Evolutionary conservation across 2,797 vertebrate species (phyloP).

Genomic region (Leptodactylus fallax): DNA sequence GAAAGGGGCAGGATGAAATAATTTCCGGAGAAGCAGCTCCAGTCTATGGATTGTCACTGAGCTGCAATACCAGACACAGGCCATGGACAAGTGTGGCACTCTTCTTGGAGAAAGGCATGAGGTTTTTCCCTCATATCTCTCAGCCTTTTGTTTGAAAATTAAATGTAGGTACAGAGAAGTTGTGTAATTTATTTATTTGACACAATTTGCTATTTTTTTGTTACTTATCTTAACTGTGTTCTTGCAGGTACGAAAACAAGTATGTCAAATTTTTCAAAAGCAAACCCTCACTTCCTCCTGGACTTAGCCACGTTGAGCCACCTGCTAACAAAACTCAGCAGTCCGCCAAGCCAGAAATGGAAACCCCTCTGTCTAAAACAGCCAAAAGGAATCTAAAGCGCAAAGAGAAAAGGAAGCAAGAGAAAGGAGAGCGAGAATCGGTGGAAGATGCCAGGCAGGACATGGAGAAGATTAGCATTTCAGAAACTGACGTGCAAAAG

Average conservation of each 20-base stretch:
- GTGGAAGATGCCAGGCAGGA: constrained; percentile 74
- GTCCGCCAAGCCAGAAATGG: constrained; percentile 68
- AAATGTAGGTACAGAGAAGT: neutral
- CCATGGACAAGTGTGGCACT: no score
- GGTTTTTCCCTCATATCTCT: neutral
- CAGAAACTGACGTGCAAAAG: constrained; percentile 54
- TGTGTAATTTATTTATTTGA: no score
- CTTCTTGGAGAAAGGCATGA: no score
- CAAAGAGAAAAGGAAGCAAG: constrained; percentile 91
- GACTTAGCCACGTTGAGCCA: constrained; percentile 77
- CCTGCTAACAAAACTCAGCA: constrained; percentile 69
- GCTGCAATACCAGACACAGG: no score
- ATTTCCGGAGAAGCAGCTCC: no score
- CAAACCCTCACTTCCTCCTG: constrained; percentile 92
- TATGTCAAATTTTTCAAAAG: constrained; percentile 97
- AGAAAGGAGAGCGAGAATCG: constrained; percentile 70
- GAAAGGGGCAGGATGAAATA: no score
- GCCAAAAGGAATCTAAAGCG: constrained; percentile 94
- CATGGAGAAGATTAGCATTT: constrained; percentile 75
- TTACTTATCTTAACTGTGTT: constrained; percentile 3
- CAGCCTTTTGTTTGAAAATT: neutral
- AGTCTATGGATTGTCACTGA: no score
- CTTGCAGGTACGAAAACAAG: constrained; percentile 90
- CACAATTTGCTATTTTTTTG: neutral
- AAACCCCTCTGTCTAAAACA: constrained; percentile 83